Conservation (phyloP, 2,888 invertebrate species). For the Stomorhina lunata region DNA sequence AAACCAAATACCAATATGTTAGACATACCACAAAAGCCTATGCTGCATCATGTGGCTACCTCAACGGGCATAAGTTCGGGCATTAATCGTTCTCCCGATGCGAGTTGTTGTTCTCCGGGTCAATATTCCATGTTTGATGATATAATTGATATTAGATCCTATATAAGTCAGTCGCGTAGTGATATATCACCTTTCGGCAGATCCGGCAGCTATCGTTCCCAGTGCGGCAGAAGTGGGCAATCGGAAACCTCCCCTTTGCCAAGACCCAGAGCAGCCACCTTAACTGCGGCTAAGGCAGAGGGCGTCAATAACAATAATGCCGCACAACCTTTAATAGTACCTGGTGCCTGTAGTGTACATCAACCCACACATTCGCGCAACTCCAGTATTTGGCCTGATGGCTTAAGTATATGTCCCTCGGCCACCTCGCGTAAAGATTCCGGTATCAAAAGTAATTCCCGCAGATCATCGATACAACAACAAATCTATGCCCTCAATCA, state of each 20-base stretch:
- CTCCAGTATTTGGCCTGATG: conserved; percentile 82
- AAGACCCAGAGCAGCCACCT: conserved; percentile 79
- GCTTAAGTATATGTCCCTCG: conserved; percentile 87
- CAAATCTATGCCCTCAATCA: conserved; percentile 86
- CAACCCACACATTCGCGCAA: conserved; percentile 72
- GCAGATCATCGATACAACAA: conserved; percentile 91
- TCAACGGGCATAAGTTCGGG: conserved; percentile 69
- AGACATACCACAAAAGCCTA: conserved; percentile 79
- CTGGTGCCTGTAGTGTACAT: conserved; percentile 43
- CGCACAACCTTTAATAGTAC: conserved; percentile 43
- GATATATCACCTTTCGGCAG: conserved; percentile 87
- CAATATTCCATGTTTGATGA: conserved; percentile 83
- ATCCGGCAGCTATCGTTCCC: conserved; percentile 86
- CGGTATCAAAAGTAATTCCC: conserved; percentile 91
- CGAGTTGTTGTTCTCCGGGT: conserved; percentile 80
- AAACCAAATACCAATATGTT: conserved; percentile 77
- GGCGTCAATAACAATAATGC: conserved; percentile 31
- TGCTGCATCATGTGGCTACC: conserved; percentile 72
- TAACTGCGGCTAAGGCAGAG: conserved; percentile 68
- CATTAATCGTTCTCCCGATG: conserved; percentile 70
- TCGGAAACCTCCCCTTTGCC: conserved; percentile 79
- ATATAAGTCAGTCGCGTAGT: conserved; percentile 87
- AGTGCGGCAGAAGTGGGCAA: conserved; percentile 83
- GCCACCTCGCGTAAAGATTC: conserved; percentile 93
- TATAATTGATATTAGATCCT: conserved; percentile 86